Evolutionary conservation across 53 echinoderm and acorn worm species (phyloP).

Genomic region (Arbacia lixula): DNA sequence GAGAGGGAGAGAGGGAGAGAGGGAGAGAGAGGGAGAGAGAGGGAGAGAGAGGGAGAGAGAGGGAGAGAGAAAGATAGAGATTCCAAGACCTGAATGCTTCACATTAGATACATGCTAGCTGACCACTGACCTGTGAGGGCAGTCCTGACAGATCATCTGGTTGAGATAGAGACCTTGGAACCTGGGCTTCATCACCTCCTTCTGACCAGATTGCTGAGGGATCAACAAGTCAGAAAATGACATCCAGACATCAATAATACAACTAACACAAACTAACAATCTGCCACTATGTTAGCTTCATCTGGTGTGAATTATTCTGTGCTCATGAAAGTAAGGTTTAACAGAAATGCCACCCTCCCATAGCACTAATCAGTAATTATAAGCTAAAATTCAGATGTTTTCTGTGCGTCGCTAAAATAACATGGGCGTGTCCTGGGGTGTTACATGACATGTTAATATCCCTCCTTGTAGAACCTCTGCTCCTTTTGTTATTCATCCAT

Average conservation of each 20-base stretch:
- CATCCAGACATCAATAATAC: background rate
- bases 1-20: too few species aligned
- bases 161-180: slow-evolving; percentile 97
- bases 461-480: too few species aligned
- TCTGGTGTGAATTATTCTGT: background rate
- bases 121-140: slow-evolving; percentile 89
- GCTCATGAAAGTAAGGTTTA: too few species aligned
- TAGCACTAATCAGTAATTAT: too few species aligned
- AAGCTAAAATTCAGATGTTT: too few species aligned
- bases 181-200: slow-evolving; percentile 90
- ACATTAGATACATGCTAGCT: background rate
- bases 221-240: background rate
- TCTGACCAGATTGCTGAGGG: slow-evolving; percentile 77
- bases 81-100: background rate
- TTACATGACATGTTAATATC: background rate
- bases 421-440: too few species aligned
- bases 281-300: background rate
- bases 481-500: too few species aligned
- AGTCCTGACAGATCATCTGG: slow-evolving; percentile 97
- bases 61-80: background rate
- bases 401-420: too few species aligned
- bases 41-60: background rate
- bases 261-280: background rate
- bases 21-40: background rate
- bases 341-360: too few species aligned